A percentile compares a stretch with the other conserved stretches of the same genome.
phyloP scores from a whole-genome alignment of 2,113 vertebrate genomes.

The Alligator sinensis region DNA sequence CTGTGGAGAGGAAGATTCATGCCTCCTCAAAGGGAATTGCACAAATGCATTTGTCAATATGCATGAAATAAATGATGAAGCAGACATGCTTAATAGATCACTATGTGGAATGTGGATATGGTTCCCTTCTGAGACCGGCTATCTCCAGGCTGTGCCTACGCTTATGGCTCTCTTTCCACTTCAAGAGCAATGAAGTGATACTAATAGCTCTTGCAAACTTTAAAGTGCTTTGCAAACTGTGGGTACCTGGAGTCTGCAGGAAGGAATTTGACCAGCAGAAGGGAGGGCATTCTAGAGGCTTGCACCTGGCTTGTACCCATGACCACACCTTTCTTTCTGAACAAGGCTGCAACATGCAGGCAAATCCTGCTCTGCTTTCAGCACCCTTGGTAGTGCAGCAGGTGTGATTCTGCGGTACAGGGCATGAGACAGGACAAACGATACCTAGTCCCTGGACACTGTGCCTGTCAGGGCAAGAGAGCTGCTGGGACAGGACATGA shows the following conservation, averaged over 20 bases:
- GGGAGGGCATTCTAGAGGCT: too few species aligned
- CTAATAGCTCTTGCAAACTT: not conserved
- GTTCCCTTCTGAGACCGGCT: not conserved
- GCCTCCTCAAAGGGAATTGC: not conserved
- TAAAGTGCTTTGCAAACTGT: not conserved
- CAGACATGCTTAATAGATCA: not conserved
- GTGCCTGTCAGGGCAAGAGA: not conserved
- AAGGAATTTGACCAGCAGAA: not conserved
- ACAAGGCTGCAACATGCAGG: not conserved
- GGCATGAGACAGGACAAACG: not conserved
- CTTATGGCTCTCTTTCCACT: too few species aligned
- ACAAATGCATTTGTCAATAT: not conserved
- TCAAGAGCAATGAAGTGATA: not conserved
- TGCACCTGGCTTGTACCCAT: not conserved
- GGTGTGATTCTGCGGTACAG: not conserved
- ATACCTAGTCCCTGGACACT: not conserved
- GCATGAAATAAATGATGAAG: not conserved
- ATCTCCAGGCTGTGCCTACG: not conserved
- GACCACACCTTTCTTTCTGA: not conserved
- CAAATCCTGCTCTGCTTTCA: not conserved
- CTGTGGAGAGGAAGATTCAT: not conserved
- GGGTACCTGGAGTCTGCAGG: not conserved
- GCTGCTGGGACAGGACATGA: not conserved
- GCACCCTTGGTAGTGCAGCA: accelerated
- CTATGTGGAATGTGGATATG: not conserved